A percentile compares a stretch with the other conserved stretches of the same genome.
These are phyloP conservation scores for Hydraecia micacea DNA, from an alignment of 2,888 invertebrate genomes.

Conservation along the genomic window DNA sequence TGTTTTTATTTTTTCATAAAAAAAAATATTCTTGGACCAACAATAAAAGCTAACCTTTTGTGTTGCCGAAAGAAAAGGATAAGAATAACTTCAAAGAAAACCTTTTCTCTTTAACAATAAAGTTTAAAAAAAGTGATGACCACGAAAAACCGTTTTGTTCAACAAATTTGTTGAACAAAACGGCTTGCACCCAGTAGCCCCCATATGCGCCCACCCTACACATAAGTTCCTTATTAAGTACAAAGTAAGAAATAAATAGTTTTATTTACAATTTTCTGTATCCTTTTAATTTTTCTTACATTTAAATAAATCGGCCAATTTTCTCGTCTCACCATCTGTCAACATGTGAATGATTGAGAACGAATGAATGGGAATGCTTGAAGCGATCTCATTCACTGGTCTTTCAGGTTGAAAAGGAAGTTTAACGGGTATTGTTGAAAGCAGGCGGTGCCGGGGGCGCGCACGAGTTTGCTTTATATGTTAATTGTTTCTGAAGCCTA, in stretches of 20 bases:
- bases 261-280: conserved; percentile 70
- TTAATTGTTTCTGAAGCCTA: conserved; percentile 15
- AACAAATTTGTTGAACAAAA: too few species aligned
- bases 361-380: conserved; percentile 52
- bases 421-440: conserved; percentile 38
- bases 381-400: conserved; percentile 47
- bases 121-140: conserved; percentile 19
- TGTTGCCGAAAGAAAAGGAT: not conserved
- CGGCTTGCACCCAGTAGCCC: not conserved
- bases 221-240: conserved; percentile 74
- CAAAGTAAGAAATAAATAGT: conserved; percentile 80
- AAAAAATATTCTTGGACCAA: not conserved
- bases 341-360: conserved; percentile 54
- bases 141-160: conserved; percentile 20
- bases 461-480: conserved; percentile 41
- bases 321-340: conserved; percentile 57
- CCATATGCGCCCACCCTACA: conserved; percentile 53
- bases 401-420: conserved; percentile 30
- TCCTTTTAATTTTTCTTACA: conserved; percentile 51
- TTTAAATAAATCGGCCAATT: conserved; percentile 51
- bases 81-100: conserved; percentile 18
- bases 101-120: conserved; percentile 10
- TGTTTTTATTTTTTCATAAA: not conserved
- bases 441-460: conserved; percentile 38
- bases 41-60: not conserved